These are phyloP conservation scores for Phymatocera aterrima DNA, from an alignment of 2,888 invertebrate genomes.

Conservation along the genomic window DNA sequence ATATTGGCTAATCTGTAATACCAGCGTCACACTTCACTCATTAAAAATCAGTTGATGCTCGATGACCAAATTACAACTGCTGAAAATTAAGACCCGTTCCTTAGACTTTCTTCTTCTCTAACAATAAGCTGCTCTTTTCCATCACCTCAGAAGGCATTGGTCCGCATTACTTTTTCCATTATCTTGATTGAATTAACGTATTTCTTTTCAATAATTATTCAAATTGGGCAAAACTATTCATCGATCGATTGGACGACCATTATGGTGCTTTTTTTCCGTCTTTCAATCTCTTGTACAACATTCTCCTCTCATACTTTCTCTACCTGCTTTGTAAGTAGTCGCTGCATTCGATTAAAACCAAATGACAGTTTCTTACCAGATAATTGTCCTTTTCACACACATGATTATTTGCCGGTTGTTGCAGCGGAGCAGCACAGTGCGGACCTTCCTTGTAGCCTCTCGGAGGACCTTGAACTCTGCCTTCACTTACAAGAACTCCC, in stretches of 20 bases:
- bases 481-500: slow-evolving; percentile 73
- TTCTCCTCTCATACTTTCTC: too few species aligned
- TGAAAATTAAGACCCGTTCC: too few species aligned
- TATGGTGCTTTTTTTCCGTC: too few species aligned
- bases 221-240: too few species aligned
- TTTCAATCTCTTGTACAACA: too few species aligned
- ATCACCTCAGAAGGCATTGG: neutral
- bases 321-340: neutral
- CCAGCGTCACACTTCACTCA: neutral
- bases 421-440: slow-evolving; percentile 77
- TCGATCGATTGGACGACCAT: too few species aligned
- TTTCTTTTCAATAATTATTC: too few species aligned
- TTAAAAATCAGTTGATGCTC: neutral
- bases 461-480: slow-evolving; percentile 72
- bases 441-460: slow-evolving; percentile 83
- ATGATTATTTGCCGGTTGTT: slow-evolving; percentile 74
- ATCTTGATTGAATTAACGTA: too few species aligned
- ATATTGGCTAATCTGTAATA: neutral
- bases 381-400: slow-evolving; percentile 76
- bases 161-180: too few species aligned
- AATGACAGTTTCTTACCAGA: slow-evolving; percentile 72
- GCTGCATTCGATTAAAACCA: neutral
- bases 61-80: neutral
- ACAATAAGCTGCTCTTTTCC: neutral
- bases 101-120: neutral